Percentiles rank a stretch among this genome's conserved stretches.
phyloP scores from a whole-genome alignment of 2,888 invertebrate genomes.

The Cheilosia vernalis region DNA sequence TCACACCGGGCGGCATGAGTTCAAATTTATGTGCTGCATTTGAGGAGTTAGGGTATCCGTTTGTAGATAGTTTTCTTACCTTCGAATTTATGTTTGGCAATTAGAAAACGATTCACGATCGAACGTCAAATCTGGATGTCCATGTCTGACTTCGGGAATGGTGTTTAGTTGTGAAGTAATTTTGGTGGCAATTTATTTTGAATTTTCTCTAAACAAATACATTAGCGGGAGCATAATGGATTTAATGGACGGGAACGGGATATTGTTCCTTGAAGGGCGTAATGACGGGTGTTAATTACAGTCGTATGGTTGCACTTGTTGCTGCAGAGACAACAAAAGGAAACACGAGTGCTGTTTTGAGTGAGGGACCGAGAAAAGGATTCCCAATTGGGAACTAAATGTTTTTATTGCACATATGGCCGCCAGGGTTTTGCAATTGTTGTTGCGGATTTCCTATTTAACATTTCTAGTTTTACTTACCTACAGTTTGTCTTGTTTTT shows the following conservation, averaged over 20 bases:
- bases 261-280: slow-evolving; percentile 28
- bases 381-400: no score
- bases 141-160: slow-evolving; percentile 42
- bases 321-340: neutral
- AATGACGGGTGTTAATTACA: slow-evolving; percentile 35
- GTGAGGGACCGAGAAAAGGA: no score
- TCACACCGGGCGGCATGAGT: slow-evolving; percentile 9
- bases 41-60: slow-evolving; percentile 42
- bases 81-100: slow-evolving; percentile 53
- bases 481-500: no score
- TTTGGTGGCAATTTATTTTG: slow-evolving; percentile 28
- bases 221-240: slow-evolving; percentile 41
- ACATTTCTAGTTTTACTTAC: no score
- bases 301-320: slow-evolving; percentile 2
- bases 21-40: slow-evolving; percentile 54
- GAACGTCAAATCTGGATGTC: slow-evolving; percentile 42
- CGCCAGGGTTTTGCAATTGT: no score
- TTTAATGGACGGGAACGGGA: slow-evolving; percentile 18
- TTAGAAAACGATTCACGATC: slow-evolving; percentile 55
- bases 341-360: neutral
- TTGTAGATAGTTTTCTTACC: slow-evolving; percentile 30
- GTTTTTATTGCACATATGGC: no score
- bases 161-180: neutral
- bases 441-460: no score
- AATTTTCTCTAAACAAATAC: slow-evolving; percentile 23